Evolutionary conservation across 2,113 vertebrate species (phyloP), one percentile per base, ranked within the genome.

Genomic region (Pavo muticus): DNA sequence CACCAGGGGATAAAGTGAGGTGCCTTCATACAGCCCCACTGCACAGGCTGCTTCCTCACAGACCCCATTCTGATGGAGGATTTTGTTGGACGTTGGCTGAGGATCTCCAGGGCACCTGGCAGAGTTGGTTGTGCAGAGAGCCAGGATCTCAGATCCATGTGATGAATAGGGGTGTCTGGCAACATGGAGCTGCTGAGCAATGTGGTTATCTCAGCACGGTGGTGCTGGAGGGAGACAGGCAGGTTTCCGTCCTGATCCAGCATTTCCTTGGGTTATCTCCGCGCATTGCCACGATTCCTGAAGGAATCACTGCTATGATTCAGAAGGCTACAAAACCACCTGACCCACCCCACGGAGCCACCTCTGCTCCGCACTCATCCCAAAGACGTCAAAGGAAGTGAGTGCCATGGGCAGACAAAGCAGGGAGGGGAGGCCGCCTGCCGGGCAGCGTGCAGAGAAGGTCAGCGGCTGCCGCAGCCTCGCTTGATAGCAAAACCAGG

Each of bases 311-410:
- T 30, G 54, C 54, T 56, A 18, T 57, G 54, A 57, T 57, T 57
- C 54, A 4, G 93, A 79, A 82, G 88, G 76, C 74, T 87, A 32
- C 0, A 1, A 2, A 0, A 2, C 40, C 21, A 7, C 13, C 35
- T 56, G 61, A 64, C 48, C 35, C 91, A 77, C 85, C 92, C 92
- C 88, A 60, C 14, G 6, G 94, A 96, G 92, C 95, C 94, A 75
- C 93, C 96, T 89, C 94, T 52, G 73, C 92, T 79, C 91, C 2
- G 1, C 23, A 60, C 68, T 52, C 83, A 75, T 75, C 93, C 81
- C 64, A 81, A 81, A 90, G 93, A 96, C 92, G 92, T 96, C 97
- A 98, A 92, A 97, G 98, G 98, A 98, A 98, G 88, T 5, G 6
- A 94, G 83, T 56, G 14, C 54, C 84, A 25, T 1, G 27, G 79